Conservation (phyloP, 2,797 vertebrate genomes). For the Danio aesculapii region DNA sequence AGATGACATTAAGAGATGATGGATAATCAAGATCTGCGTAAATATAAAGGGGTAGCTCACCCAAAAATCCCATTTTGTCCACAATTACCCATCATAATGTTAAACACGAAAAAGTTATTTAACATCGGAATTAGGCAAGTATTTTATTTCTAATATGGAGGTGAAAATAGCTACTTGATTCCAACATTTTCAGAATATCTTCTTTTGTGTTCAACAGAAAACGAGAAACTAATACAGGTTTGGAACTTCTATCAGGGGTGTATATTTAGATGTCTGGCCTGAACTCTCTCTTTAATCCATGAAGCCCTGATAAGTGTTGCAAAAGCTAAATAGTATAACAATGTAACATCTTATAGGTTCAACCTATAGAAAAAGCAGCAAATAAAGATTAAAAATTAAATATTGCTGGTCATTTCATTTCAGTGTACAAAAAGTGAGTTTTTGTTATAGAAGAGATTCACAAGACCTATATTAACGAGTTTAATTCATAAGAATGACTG, state of each 20-base stretch:
- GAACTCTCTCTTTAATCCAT: neutral
- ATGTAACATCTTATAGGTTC: neutral
- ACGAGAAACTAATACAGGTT: too few species aligned
- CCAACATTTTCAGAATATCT: too few species aligned
- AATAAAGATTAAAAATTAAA: neutral
- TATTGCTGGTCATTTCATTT: neutral
- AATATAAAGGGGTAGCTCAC: too few species aligned
- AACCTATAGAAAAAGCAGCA: neutral
- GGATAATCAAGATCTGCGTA: neutral
- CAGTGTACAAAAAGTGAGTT: neutral
- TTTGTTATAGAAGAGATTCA: neutral
- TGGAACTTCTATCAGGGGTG: too few species aligned
- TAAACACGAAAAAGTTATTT: too few species aligned
- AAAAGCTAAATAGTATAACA: neutral
- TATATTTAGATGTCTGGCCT: too few species aligned
- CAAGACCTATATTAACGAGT: neutral
- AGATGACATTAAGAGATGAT: conserved; percentile 40
- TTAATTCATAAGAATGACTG: neutral
- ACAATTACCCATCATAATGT: too few species aligned
- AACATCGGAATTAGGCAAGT: too few species aligned
- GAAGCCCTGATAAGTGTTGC: neutral
- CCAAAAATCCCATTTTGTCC: too few species aligned
- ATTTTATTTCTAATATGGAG: too few species aligned
- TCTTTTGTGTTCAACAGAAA: too few species aligned
- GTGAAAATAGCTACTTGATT: too few species aligned